Evolutionary conservation across 2,113 vertebrate species (phyloP).

Genomic region (Oreotrochilus melanogaster): DNA sequence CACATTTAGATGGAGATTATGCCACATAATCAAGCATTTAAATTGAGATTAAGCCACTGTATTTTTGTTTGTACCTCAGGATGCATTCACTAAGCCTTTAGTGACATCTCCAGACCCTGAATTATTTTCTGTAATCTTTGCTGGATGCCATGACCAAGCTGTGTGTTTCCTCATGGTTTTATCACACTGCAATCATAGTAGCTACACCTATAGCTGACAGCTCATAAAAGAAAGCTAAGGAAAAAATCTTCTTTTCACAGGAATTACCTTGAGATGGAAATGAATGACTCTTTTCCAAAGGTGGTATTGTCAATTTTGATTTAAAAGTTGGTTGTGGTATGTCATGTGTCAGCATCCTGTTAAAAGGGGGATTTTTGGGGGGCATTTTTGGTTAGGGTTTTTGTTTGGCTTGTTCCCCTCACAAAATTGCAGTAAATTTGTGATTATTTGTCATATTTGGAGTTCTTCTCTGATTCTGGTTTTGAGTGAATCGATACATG

Average conservation of each 20-base stretch:
- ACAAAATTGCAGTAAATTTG: neutral
- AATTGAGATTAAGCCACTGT: neutral
- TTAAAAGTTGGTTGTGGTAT: neutral
- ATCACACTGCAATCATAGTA: neutral
- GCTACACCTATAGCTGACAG: neutral
- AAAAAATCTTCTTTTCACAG: neutral
- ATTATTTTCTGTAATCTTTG: neutral
- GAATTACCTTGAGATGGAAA: neutral
- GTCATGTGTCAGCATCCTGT: neutral
- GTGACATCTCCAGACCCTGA: neutral
- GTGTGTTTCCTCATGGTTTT: neutral
- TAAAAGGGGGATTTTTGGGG: neutral
- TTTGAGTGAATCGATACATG: neutral
- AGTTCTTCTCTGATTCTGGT: neutral
- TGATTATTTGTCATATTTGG: neutral
- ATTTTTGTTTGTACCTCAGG: neutral
- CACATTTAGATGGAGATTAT: neutral
- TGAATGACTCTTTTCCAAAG: neutral
- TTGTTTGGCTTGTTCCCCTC: neutral
- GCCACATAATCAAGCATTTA: neutral
- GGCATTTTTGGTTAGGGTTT: neutral
- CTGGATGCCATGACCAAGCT: neutral
- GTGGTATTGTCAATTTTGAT: neutral
- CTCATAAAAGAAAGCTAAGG: neutral
- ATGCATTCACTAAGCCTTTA: neutral